Conservation (phyloP, 2,113 vertebrate species). For the Garra rufa region DNA sequence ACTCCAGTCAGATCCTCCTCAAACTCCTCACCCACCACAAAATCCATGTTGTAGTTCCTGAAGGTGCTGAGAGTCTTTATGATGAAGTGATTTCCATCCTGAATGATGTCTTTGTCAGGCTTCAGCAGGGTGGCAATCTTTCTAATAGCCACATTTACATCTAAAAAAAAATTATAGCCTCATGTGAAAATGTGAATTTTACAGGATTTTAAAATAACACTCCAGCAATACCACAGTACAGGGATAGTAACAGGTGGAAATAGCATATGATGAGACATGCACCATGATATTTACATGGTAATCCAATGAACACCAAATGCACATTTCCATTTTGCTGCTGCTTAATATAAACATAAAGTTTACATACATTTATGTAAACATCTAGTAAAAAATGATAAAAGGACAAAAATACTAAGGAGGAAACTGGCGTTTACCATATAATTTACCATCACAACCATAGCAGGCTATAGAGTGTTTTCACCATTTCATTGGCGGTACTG, state of each 20-base stretch:
- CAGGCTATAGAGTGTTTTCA: too few species aligned
- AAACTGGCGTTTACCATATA: neutral
- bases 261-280: neutral
- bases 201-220: neutral
- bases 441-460: neutral
- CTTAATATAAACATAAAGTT: neutral
- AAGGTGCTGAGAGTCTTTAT: conserved; percentile 96
- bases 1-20: conserved; percentile 92
- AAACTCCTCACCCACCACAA: conserved; percentile 90
- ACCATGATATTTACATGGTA: neutral
- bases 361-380: too few species aligned
- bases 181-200: neutral
- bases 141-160: conserved; percentile 90
- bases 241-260: neutral
- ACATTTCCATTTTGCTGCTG: neutral
- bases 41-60: conserved; percentile 97
- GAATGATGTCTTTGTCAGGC: conserved; percentile 92
- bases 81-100: conserved; percentile 88
- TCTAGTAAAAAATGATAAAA: neutral
- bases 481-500: too few species aligned
- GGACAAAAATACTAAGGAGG: neutral
- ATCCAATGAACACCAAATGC: neutral
- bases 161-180: conserved; percentile 65
- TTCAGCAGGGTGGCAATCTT: conserved; percentile 93
- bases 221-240: neutral